Percentiles rank a stretch among this genome's conserved stretches.
Conservation (phyloP, 2,888 invertebrate species). For the Scaeva pyrastri region DNA sequence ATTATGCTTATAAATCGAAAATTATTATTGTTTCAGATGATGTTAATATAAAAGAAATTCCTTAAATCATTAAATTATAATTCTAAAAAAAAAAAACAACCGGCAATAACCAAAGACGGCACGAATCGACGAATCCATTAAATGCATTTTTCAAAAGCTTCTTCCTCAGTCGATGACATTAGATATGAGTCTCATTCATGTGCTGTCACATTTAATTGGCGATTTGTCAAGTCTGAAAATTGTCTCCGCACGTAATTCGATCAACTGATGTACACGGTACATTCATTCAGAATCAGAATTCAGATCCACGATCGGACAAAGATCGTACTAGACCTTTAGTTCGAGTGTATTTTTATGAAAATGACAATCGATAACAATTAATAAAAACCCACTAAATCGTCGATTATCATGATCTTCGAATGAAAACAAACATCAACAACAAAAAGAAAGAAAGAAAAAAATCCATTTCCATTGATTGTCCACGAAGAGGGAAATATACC, state of each 20-base stretch:
- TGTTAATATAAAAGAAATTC: too few species aligned
- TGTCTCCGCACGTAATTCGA: constrained; percentile 63
- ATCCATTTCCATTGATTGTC: constrained; percentile 31
- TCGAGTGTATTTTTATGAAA: constrained; percentile 70
- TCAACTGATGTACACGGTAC: constrained; percentile 35
- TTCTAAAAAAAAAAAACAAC: not conserved
- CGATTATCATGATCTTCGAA: constrained; percentile 65
- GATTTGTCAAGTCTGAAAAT: constrained; percentile 64
- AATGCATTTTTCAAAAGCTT: constrained; percentile 48
- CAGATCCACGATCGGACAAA: constrained; percentile 42
- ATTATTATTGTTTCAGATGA: too few species aligned
- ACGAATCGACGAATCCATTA: constrained; percentile 58
- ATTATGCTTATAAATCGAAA: too few species aligned
- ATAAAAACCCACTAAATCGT: constrained; percentile 75
- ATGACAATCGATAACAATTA: constrained; percentile 76
- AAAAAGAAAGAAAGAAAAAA: constrained; percentile 1
- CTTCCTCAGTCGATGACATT: constrained; percentile 59
- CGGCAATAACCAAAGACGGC: not conserved
- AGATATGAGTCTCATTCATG: constrained; percentile 58
- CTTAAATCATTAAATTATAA: not conserved
- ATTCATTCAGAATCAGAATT: constrained; percentile 14
- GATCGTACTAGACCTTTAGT: not conserved
- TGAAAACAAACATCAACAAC: constrained; percentile 33
- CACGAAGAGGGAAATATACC: not conserved
- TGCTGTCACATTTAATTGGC: constrained; percentile 68